phyloP scores from a whole-genome alignment of 30 jellyfish, hydroid and myxozoan genomes.

The Nemopilema nomurai region DNA sequence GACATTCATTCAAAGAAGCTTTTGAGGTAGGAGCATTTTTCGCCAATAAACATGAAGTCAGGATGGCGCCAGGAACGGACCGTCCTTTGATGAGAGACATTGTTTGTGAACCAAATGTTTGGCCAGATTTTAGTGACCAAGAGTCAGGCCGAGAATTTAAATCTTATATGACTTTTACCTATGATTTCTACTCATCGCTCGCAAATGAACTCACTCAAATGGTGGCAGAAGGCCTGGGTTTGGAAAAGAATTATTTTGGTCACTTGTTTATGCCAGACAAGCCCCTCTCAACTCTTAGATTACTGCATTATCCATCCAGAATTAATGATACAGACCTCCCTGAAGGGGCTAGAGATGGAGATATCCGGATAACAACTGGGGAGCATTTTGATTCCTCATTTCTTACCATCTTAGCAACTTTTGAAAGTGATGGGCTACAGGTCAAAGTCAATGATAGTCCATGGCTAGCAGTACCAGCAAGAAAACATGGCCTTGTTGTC shows the following conservation, averaged over 20 bases:
- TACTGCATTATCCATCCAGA: slow-evolving; percentile 80
- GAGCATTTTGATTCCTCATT: slow-evolving; percentile 75
- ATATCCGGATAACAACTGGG: slow-evolving; percentile 71
- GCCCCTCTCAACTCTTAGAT: slow-evolving; percentile 67
- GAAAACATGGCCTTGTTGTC: slow-evolving; percentile 57
- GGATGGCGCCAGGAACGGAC: slow-evolving; percentile 40
- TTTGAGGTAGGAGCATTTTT: slow-evolving; percentile 70
- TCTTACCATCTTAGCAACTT: slow-evolving; percentile 78
- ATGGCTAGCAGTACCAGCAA: slow-evolving; percentile 79
- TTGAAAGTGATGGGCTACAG: slow-evolving; percentile 71
- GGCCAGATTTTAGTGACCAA: slow-evolving; percentile 70
- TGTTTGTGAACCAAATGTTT: slow-evolving; percentile 65
- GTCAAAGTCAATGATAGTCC: slow-evolving; percentile 66
- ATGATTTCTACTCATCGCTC: slow-evolving; percentile 18
- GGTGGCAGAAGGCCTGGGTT: slow-evolving; percentile 77
- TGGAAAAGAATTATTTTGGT: slow-evolving; percentile 33
- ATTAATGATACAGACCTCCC: slow-evolving; percentile 63
- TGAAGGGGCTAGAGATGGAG: slow-evolving; percentile 80
- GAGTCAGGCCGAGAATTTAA: slow-evolving; percentile 44
- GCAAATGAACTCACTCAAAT: slow-evolving; percentile 40
- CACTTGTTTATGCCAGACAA: slow-evolving; percentile 46
- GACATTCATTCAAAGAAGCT: slow-evolving; percentile 87
- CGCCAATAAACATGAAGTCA: neutral
- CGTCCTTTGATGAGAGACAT: slow-evolving; percentile 70
- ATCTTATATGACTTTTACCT: slow-evolving; percentile 33